Percentiles rank a stretch among this genome's conserved stretches.
Evolutionary conservation across 2,113 vertebrate species (phyloP).

Genomic region (Amblyopsis rosae): DNA sequence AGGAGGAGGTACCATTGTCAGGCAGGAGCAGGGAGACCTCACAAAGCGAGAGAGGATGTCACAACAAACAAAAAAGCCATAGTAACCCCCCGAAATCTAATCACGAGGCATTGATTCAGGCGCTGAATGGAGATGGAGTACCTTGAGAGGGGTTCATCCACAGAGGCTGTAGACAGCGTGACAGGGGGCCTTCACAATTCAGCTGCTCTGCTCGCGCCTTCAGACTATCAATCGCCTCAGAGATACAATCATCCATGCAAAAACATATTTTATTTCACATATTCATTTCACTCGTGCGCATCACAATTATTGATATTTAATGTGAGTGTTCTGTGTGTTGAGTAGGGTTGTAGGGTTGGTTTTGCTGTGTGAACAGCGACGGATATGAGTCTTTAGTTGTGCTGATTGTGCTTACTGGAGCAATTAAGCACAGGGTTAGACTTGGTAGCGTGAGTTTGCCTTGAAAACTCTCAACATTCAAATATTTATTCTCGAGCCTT

Average conservation of each 20-base stretch:
- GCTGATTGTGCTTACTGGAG: conserved; percentile 28
- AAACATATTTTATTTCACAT: conserved; percentile 52
- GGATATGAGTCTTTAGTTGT: conserved; percentile 35
- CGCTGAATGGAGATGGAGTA: conserved; percentile 83
- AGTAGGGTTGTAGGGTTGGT: conserved; percentile 22
- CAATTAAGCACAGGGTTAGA: conserved; percentile 42
- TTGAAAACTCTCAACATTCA: conserved; percentile 12
- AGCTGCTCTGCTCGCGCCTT: conserved; percentile 55
- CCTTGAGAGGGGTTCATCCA: conserved; percentile 71
- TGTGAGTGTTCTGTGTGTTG: conserved; percentile 1
- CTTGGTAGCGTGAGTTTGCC: conserved; percentile 27
- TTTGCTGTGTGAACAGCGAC: conserved; percentile 31
- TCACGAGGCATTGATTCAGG: conserved; percentile 92
- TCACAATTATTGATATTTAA: neutral
- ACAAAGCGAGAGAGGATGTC: conserved; percentile 89
- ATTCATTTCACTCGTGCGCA: conserved; percentile 45
- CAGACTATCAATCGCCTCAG: conserved; percentile 41
- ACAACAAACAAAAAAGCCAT: conserved; percentile 77
- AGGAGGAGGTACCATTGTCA: conserved; percentile 89
- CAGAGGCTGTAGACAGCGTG: conserved; percentile 61
- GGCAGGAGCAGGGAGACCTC: conserved; percentile 89
- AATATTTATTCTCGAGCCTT: conserved; percentile 9
- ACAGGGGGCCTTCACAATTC: conserved; percentile 61
- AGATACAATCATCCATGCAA: conserved; percentile 62
- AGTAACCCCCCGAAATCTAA: conserved; percentile 85